Evolutionary conservation across 2,797 vertebrate species (phyloP).

Genomic region (Eulemur rubriventer): DNA sequence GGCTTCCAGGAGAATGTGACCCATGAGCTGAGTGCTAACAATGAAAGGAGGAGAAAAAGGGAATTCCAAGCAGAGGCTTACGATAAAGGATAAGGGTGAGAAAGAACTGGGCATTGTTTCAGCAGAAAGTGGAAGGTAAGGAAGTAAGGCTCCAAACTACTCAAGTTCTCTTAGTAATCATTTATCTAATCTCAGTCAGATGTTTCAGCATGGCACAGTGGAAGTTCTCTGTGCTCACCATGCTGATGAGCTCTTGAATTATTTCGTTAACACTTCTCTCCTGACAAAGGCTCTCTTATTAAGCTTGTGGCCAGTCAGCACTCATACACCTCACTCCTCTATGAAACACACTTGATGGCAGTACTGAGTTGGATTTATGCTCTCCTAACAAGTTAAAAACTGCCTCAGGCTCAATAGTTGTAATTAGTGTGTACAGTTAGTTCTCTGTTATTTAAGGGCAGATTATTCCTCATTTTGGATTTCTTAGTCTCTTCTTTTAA

Average conservation of each 20-base stretch:
- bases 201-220: neutral
- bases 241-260: neutral
- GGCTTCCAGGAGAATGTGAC: neutral
- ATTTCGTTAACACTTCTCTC: neutral
- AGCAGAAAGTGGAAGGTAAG: neutral
- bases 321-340: neutral
- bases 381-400: neutral
- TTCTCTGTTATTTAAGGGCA: neutral
- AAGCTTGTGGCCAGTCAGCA: neutral
- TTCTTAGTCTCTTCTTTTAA: neutral
- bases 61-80: neutral
- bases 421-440: neutral
- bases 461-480: neutral
- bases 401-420: neutral
- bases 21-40: neutral
- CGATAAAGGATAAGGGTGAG: neutral
- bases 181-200: neutral
- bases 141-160: neutral
- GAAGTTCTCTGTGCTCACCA: neutral
- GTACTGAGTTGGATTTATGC: neutral
- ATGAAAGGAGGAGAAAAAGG: neutral
- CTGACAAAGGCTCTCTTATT: neutral
- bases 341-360: rapidly evolving
- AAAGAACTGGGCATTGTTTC: neutral
- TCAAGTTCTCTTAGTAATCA: neutral